phyloP scores from a whole-genome alignment of 2,797 vertebrate species.

The Phataginus tetradactyla region DNA sequence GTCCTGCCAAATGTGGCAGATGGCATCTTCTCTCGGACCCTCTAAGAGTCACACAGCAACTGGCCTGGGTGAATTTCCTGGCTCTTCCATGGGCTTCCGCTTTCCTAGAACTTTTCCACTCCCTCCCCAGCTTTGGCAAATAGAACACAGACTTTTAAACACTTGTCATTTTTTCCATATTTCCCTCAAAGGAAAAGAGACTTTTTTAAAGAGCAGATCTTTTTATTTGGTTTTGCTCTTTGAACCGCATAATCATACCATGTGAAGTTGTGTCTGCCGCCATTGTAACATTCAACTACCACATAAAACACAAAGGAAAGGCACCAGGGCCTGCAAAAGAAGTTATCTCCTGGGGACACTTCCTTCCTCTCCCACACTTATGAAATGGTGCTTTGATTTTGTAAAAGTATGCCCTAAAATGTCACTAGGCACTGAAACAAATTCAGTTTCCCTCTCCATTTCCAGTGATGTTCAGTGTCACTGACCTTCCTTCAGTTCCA shows the following conservation, averaged over 20 bases:
- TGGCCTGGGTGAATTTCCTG: conserved; percentile 84
- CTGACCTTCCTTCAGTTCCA: background rate
- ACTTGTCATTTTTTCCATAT: background rate
- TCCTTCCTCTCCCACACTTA: background rate
- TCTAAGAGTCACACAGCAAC: conserved; percentile 69
- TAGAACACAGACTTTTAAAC: background rate
- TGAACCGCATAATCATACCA: background rate
- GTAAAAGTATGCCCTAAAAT: background rate
- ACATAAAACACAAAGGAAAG: background rate
- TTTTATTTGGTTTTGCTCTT: conserved; percentile 40
- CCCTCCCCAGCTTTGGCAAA: conserved; percentile 64
- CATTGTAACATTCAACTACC: background rate
- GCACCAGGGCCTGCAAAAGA: background rate
- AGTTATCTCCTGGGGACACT: background rate
- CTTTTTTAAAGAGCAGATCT: conserved; percentile 21
- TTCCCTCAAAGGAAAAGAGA: background rate
- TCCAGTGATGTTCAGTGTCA: background rate
- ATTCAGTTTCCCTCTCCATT: background rate
- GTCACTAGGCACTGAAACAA: background rate
- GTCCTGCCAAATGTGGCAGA: conserved; percentile 82
- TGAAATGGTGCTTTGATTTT: background rate
- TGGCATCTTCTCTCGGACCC: conserved; percentile 66
- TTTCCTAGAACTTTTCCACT: conserved; percentile 78
- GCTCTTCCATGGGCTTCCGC: background rate
- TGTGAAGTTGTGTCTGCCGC: background rate